Base-by-base conservation (phyloP, 1,140 invertebrate genomes). In the Bursaphelenchus mucronatus region DNA sequence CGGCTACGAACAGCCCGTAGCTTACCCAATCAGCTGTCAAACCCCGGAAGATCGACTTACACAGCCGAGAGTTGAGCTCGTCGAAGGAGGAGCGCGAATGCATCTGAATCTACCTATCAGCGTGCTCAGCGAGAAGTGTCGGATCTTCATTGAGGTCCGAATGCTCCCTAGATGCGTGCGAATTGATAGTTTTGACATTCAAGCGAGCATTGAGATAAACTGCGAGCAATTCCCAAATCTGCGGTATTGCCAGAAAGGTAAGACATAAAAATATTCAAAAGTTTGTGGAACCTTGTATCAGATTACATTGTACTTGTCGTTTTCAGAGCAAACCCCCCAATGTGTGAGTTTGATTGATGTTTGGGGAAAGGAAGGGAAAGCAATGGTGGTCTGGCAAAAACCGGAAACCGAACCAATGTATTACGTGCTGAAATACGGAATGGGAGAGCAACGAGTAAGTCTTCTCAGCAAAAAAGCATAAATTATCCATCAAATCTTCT, bases 321-420 rank as follows among this genome's bases (percentile, higher is more conserved):
- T 15, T 46, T 6, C 45, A 59, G 73, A 74, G 43, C 55, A 58
- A 44, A 43, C 15, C 1, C 71, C 71, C 10, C 55, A 75, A 45
- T 74, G 71, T 43, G 55, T 73, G 17, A 58, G 76, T 39, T 19
- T 74, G 10, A 64, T 76, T 4, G 71, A 74, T 45, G 43, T 74
- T n/a, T 74, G 71, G 71, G 73, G 71, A n/a, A 51, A 72, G 40
- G 61, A 73, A 30, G 71, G 73, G 11, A 52, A 59, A 40, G 68
- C 59, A 17, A 68, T 52, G 8, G 55, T 76, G 10, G 66, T 72
- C 10, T 73, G 73, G 71, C 71, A 75, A 39, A 44, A 39, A 39
- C 67, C 68, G 50, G 11, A 44, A 9, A 40, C 15, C 19, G 11
- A 44, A 59, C 73, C 71, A 9, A 39, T 63, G 13, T 68, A 66